Evolutionary conservation across 2,888 invertebrate genomes (phyloP).

Genomic region (Andrena flavipes): DNA sequence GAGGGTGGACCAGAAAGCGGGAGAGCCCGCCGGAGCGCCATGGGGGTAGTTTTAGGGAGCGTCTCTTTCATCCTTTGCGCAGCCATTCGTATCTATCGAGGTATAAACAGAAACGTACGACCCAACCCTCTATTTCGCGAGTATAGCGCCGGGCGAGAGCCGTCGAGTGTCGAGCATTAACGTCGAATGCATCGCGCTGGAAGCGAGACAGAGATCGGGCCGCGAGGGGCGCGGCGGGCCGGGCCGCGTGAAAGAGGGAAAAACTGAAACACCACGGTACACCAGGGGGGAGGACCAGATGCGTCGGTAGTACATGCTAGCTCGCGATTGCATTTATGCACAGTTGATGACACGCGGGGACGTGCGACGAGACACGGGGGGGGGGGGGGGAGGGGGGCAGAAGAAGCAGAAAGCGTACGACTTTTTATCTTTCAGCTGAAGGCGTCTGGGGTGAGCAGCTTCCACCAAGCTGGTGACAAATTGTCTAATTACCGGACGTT

Average conservation of each 20-base stretch:
- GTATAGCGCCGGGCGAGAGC: constrained; percentile 39
- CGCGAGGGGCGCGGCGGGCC: neutral
- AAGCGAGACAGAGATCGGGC: constrained; percentile 7
- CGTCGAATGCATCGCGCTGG: constrained; percentile 56
- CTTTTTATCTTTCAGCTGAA: constrained; percentile 36
- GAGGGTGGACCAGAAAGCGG: neutral
- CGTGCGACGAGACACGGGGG: neutral
- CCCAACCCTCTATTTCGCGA: constrained; percentile 59
- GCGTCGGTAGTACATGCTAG: constrained; percentile 48
- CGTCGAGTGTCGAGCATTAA: constrained; percentile 65
- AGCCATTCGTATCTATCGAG: constrained; percentile 70
- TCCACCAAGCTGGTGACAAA: constrained; percentile 57
- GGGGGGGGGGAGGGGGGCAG: neutral
- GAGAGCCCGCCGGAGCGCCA: constrained; percentile 25
- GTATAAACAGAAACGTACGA: constrained; percentile 68
- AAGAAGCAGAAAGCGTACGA: constrained; percentile 1
- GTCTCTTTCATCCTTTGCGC: constrained; percentile 68
- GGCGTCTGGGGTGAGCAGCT: constrained; percentile 17
- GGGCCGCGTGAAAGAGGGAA: neutral
- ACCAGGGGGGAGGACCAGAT: constrained; percentile 29
- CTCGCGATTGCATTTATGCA: constrained; percentile 52
- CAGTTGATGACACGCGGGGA: constrained; percentile 31
- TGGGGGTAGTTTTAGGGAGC: constrained; percentile 37
- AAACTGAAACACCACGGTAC: constrained; percentile 5
- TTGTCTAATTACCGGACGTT: constrained; percentile 66